Evolutionary conservation across 2,113 vertebrate genomes (phyloP).

Genomic region (Tychaedon coryphoeus): DNA sequence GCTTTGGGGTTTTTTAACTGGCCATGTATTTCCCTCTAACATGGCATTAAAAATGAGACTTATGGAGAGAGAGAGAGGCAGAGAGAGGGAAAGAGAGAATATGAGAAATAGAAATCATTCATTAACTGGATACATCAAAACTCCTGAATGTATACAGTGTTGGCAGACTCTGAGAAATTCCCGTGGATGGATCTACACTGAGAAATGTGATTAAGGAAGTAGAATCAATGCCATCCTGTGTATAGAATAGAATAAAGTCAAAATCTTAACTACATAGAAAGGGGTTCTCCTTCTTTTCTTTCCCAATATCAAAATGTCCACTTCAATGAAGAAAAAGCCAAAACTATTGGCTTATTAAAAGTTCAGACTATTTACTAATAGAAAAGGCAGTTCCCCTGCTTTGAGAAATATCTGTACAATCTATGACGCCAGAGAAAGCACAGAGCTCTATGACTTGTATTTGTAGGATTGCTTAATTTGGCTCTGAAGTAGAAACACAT

Average conservation of each 20-base stretch:
- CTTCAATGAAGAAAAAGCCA: not conserved
- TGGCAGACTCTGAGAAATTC: not conserved
- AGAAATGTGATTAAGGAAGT: not conserved
- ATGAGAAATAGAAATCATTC: not conserved
- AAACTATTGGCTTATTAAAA: not conserved
- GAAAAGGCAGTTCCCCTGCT: not conserved
- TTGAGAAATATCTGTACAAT: not conserved
- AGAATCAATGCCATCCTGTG: not conserved
- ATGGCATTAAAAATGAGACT: not conserved
- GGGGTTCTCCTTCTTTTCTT: not conserved
- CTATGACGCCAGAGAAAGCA: not conserved
- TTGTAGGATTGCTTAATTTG: not conserved
- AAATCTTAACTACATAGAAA: not conserved
- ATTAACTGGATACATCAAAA: not conserved
- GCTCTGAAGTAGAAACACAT: not conserved
- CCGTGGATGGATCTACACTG: not conserved
- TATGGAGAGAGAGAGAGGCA: accelerated
- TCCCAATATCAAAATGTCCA: not conserved
- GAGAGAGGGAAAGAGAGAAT: not conserved
- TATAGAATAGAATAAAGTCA: not conserved
- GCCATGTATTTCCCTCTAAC: not conserved
- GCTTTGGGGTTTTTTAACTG: not conserved
- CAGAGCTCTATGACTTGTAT: not conserved
- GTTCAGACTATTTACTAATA: not conserved
- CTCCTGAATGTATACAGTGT: not conserved